Conservation (phyloP, 2,797 vertebrate genomes). For the Nasua narica region DNA sequence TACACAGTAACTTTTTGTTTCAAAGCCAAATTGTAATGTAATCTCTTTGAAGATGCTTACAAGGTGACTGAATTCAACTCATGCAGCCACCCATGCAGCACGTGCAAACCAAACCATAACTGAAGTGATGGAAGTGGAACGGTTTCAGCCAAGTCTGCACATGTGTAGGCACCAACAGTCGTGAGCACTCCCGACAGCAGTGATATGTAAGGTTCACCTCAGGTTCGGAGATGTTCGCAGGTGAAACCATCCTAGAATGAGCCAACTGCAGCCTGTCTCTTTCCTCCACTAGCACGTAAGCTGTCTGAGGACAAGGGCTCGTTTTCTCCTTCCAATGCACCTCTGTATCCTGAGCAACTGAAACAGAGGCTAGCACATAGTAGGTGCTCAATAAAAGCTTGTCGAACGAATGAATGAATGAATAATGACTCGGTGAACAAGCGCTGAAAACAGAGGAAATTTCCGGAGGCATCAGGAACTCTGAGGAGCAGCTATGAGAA, state of each 20-base stretch:
- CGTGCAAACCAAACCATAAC: not conserved
- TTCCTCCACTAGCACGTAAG: not conserved
- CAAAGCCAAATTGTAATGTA: not conserved
- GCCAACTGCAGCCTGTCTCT: not conserved
- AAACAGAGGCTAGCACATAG: not conserved
- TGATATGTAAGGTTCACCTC: not conserved
- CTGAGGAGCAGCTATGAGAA: not conserved
- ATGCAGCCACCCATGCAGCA: no score
- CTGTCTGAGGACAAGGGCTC: not conserved
- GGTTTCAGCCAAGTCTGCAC: not conserved
- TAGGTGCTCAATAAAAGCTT: not conserved
- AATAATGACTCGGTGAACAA: not conserved
- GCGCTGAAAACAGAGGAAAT: not conserved
- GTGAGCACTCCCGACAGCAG: not conserved
- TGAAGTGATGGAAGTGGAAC: not conserved
- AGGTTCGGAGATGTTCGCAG: not conserved
- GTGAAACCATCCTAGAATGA: not conserved
- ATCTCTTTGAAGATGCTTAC: not conserved
- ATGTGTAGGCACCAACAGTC: fast-evolving
- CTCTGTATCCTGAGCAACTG: not conserved
- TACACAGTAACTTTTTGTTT: not conserved
- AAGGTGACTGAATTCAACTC: not conserved
- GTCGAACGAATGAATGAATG: not conserved
- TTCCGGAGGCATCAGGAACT: not conserved
- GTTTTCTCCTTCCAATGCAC: not conserved